phyloP scores from a whole-genome alignment of 2,888 invertebrate genomes.

The Leuctra nigra region DNA sequence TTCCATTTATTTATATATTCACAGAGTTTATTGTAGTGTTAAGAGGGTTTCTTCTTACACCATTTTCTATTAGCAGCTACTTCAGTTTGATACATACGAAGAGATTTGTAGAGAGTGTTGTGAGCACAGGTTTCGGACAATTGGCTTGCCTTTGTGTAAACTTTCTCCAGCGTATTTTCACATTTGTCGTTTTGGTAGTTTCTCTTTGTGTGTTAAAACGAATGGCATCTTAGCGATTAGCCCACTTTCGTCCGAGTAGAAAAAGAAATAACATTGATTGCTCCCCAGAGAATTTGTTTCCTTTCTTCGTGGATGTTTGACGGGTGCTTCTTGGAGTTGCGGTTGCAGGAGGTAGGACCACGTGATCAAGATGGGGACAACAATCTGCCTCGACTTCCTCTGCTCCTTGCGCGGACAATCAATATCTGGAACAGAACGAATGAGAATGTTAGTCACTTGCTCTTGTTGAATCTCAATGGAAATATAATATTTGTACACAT shows the following conservation, averaged over 20 bases:
- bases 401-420: too few relatives aligned
- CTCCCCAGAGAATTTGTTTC: neutral
- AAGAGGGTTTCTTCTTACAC: neutral
- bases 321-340: too few relatives aligned
- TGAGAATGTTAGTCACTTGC: too few relatives aligned
- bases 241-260: slow-evolving; percentile 6
- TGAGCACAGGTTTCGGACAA: slow-evolving; percentile 9
- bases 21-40: slow-evolving; percentile 4
- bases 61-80: slow-evolving; percentile 9
- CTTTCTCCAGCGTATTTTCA: slow-evolving; percentile 13
- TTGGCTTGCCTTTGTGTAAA: slow-evolving; percentile 13
- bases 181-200: slow-evolving; percentile 15
- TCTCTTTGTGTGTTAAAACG: slow-evolving; percentile 16
- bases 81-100: slow-evolving; percentile 12
- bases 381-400: neutral
- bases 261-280: slow-evolving; percentile 8
- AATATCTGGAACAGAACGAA: too few relatives aligned
- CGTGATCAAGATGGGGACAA: neutral
- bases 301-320: neutral
- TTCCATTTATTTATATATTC: slow-evolving; percentile 12
- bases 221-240: slow-evolving; percentile 16
- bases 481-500: too few relatives aligned
- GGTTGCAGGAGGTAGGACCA: too few relatives aligned
- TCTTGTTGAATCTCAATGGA: too few relatives aligned
- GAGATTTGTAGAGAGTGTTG: slow-evolving; percentile 10